Conservation (phyloP, 2,888 invertebrate genomes). For the Elegia similella region DNA sequence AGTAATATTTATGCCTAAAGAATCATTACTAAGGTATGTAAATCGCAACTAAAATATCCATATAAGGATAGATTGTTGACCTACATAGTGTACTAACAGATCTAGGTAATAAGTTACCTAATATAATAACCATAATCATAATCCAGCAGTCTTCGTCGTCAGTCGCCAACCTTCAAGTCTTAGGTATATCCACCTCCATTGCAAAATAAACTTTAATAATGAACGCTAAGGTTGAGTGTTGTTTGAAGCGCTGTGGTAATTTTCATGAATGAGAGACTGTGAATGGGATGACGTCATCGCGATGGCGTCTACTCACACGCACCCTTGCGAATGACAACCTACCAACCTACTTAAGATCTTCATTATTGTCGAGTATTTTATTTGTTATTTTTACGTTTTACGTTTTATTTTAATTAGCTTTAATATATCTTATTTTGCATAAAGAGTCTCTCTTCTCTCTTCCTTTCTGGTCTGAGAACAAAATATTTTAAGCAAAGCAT, state of each 20-base stretch:
- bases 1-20: too few relatives aligned
- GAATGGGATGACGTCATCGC: constrained; percentile 67
- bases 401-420: not conserved
- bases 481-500: too few relatives aligned
- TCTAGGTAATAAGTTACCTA: constrained; percentile 6
- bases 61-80: not conserved
- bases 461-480: too few relatives aligned
- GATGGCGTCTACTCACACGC: constrained; percentile 57
- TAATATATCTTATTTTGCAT: too few relatives aligned
- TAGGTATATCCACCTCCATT: not conserved
- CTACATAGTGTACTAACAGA: not conserved
- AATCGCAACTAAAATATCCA: not conserved
- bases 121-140: constrained; percentile 10
- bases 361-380: not conserved
- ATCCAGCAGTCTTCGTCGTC: not conserved
- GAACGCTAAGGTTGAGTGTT: constrained; percentile 19
- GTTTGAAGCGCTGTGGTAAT: constrained; percentile 18
- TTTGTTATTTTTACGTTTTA: too few relatives aligned
- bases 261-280: constrained; percentile 64
- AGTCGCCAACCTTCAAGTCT: not conserved
- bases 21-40: too few relatives aligned
- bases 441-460: too few relatives aligned
- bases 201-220: not conserved
- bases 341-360: constrained; percentile 32
- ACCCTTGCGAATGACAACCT: constrained; percentile 36